phyloP scores from a whole-genome alignment of 2,888 invertebrate genomes.

The Eumerus sabulonum region DNA sequence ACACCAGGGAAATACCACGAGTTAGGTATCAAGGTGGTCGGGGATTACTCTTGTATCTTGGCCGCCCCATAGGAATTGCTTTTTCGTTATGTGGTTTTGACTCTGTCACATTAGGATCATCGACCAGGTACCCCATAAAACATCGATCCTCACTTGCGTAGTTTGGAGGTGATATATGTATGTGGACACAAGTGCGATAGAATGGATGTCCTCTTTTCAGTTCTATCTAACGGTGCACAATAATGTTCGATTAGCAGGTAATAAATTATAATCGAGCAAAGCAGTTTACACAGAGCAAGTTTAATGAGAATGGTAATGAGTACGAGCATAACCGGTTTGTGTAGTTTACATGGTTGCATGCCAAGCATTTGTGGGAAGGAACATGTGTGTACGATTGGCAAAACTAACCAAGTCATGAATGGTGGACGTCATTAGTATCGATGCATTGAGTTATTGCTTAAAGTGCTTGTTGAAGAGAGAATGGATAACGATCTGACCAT shows the following conservation, averaged over 20 bases:
- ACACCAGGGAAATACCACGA: conserved; percentile 13
- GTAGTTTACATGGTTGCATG: conserved; percentile 33
- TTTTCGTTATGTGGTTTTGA: conserved; percentile 14
- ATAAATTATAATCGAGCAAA: conserved; percentile 56
- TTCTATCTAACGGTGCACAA: conserved; percentile 22
- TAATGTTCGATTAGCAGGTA: conserved; percentile 49
- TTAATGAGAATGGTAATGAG: conserved; percentile 68
- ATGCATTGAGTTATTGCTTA: conserved; percentile 19
- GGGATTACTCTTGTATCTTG: conserved; percentile 49
- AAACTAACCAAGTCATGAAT: conserved; percentile 46
- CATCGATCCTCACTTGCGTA: conserved; percentile 28
- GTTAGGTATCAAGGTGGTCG: conserved; percentile 38
- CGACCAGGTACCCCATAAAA: background rate
- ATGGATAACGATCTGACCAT: background rate
- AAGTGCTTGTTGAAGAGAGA: conserved; percentile 4
- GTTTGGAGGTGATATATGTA: conserved; percentile 43
- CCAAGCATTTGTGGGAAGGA: conserved; percentile 13
- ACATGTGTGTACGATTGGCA: background rate
- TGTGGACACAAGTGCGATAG: too few relatives aligned
- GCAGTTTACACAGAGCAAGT: conserved; percentile 57
- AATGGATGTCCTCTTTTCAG: conserved; percentile 35
- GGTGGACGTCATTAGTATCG: conserved; percentile 54
- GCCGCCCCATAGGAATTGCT: conserved; percentile 41
- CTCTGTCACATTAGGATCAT: conserved; percentile 6
- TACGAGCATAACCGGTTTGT: conserved; percentile 51